phyloP scores from a whole-genome alignment of 2,113 vertebrate genomes.

The Strigops habroptila region DNA sequence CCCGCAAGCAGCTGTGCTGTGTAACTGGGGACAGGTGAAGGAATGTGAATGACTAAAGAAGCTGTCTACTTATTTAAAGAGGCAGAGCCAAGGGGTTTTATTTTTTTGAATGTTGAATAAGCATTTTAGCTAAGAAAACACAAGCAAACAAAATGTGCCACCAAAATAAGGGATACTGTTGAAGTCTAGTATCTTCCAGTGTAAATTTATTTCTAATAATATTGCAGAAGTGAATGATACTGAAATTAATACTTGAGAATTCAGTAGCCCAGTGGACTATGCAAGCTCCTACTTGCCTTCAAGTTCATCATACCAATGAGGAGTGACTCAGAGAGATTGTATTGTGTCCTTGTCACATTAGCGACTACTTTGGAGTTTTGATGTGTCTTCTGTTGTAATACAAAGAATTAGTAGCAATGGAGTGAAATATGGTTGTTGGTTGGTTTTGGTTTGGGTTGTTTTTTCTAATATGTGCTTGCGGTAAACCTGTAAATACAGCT shows the following conservation, averaged over 20 bases:
- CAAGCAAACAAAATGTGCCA: neutral
- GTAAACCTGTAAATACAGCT: neutral
- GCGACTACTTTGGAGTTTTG: neutral
- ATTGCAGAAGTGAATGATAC: neutral
- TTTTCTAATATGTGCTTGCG: neutral
- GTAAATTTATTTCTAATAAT: neutral
- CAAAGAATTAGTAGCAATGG: neutral
- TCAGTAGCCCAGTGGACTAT: neutral
- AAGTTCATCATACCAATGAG: neutral
- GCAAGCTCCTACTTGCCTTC: neutral
- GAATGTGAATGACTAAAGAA: conserved; percentile 13
- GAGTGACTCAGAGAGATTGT: neutral
- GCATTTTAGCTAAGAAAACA: neutral
- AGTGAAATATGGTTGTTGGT: neutral
- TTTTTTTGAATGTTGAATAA: neutral
- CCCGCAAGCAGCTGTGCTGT: conserved; percentile 39
- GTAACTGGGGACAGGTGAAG: conserved; percentile 61
- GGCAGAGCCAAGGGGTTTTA: neutral
- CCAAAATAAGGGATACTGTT: neutral
- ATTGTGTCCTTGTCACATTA: neutral
- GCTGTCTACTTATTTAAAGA: conserved; percentile 13
- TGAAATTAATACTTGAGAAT: neutral
- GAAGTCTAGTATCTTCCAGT: neutral
- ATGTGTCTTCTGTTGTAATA: neutral
- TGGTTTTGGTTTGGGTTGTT: neutral